A percentile compares a stretch with the other conserved stretches of the same genome.
Evolutionary conservation across 2,888 invertebrate genomes (phyloP).

Genomic region (Hoplodrina ambigua): DNA sequence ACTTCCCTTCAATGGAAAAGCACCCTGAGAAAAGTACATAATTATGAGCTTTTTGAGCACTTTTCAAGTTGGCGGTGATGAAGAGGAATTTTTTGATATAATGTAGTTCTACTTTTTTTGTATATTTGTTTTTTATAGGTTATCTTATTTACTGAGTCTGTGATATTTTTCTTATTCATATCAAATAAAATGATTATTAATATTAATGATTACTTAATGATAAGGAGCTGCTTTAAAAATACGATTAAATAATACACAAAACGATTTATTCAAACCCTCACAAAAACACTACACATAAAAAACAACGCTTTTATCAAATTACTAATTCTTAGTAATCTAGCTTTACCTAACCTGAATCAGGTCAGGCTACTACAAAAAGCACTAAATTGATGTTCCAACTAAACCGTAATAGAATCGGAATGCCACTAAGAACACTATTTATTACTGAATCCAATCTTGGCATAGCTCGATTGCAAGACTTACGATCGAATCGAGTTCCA

Average conservation of each 20-base stretch:
- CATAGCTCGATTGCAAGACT: conserved; percentile 44
- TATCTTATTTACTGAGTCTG: too few species aligned
- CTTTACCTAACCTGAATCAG: conserved; percentile 7
- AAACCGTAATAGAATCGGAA: conserved; percentile 60
- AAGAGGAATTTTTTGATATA: too few species aligned
- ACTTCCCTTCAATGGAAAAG: too few species aligned
- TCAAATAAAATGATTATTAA: too few species aligned
- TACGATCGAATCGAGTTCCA: conserved; percentile 59
- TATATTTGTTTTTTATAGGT: too few species aligned
- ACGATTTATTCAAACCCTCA: not conserved
- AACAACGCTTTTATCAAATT: conserved; percentile 7
- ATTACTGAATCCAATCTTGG: conserved; percentile 63
- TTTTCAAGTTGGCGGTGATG: too few species aligned
- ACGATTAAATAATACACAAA: not conserved
- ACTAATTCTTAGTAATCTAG: not conserved
- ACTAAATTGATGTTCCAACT: conserved; percentile 46
- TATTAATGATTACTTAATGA: too few species aligned
- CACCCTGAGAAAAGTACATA: too few species aligned
- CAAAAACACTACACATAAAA: not conserved
- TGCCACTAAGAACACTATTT: conserved; percentile 58
- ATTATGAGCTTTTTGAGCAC: too few species aligned
- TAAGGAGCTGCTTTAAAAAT: too few species aligned
- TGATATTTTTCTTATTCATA: too few species aligned
- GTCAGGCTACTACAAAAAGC: conserved; percentile 31
- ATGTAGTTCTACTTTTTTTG: too few species aligned